Evolutionary conservation across 2,888 invertebrate species (phyloP), one percentile per base, ranked within the genome.

Genomic region (Plebejus argus): DNA sequence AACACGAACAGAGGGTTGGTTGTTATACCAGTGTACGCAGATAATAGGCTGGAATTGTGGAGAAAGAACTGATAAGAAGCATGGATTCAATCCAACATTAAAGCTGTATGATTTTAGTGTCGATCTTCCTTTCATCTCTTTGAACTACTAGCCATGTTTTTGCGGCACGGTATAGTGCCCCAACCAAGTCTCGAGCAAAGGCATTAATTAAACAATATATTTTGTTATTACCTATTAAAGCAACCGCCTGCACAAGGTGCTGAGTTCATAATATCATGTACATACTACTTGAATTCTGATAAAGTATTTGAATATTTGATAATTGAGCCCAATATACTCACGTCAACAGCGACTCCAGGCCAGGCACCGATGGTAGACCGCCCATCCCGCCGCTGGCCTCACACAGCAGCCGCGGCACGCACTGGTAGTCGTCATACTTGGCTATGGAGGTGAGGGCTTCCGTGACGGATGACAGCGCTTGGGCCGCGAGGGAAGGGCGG

Each of bases 361-460:
- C 92, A 61, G 94, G 83, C 58, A 91, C 85, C 3, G 90, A 92
- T 83, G 91, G 93, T 81, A 88, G 82, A 0, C 87, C 83, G 2
- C 83, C 76, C 0, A 81, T 82, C 76, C 93, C 91, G 12, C 95
- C 90, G 83, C 95, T 91, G 76, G 97, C 96, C 89, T 97, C 97
- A 85, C 98, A 98, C 80, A 98, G 92, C 82, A 98, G 93, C 85
- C 97, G 95, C 3, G 97, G 96, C 79, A 98, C 97, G 88, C 98
- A 98, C 84, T 96, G 96, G 83, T 96, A 94, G 86, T 97, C 97
- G 87, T 98, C 98, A 88, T 97, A 96, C 83, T 94, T 91, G 23
- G 94, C 93, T 45, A 94, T 91, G 6, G 94, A 94, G 0, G 90
- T 86, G 10, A 94, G 83, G 35, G 94, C 94, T 81, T 85, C 89